A percentile compares a stretch with the other conserved stretches of the same genome.
Evolutionary conservation across 2,797 vertebrate genomes (phyloP).

Genomic region (Brotula barbata): DNA sequence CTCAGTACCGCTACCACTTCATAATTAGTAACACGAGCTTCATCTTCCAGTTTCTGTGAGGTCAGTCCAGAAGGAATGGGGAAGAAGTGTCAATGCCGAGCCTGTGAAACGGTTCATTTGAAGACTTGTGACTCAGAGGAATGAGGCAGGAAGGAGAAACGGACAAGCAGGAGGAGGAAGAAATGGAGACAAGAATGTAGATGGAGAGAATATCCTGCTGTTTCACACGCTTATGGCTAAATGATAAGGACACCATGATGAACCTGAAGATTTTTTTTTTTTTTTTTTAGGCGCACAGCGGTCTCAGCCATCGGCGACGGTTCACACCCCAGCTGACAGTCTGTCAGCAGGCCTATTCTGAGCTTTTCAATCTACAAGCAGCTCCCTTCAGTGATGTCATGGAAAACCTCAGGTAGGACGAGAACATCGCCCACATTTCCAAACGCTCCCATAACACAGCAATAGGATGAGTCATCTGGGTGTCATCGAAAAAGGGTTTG

Average conservation of each 20-base stretch:
- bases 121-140: slow-evolving; percentile 64
- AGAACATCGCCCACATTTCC: slow-evolving; percentile 6
- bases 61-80: slow-evolving; percentile 7
- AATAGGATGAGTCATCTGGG: slow-evolving; percentile 37
- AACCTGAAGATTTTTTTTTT: too few relatives aligned
- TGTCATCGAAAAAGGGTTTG: neutral
- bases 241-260: too few relatives aligned
- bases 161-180: slow-evolving; percentile 15
- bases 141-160: slow-evolving; percentile 37
- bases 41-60: neutral
- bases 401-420: slow-evolving; percentile 28
- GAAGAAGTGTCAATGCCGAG: too few relatives aligned
- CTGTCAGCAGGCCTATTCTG: neutral
- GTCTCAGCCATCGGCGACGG: neutral
- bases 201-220: slow-evolving; percentile 30
- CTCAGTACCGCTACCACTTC: too few relatives aligned
- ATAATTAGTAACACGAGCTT: too few relatives aligned
- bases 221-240: slow-evolving; percentile 7
- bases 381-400: neutral
- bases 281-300: too few relatives aligned
- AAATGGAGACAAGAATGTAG: slow-evolving; percentile 9
- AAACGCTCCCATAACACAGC: slow-evolving; percentile 23
- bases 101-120: too few relatives aligned
- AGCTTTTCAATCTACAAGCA: neutral
- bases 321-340: neutral